Evolutionary conservation across 2,797 vertebrate genomes (phyloP).

Genomic region (Sebastes nivosus): DNA sequence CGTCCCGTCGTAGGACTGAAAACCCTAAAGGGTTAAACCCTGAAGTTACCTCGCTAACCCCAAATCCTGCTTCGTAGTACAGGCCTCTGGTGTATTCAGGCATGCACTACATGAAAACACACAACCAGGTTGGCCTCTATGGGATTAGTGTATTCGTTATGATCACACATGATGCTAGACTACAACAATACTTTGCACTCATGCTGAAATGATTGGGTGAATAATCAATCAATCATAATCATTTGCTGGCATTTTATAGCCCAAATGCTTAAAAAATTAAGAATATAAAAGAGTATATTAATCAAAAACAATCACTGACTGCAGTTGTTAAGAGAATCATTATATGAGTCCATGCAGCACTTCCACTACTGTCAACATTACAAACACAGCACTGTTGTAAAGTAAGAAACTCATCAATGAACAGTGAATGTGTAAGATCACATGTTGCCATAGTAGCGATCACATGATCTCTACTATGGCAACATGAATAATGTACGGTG

Average conservation of each 20-base stretch:
- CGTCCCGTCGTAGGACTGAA: too few relatives aligned
- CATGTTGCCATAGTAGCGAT: neutral
- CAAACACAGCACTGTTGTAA: neutral
- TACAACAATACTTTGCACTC: neutral
- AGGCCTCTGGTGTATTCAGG: too few relatives aligned
- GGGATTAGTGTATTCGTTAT: slow-evolving; percentile 42
- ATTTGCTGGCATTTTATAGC: neutral
- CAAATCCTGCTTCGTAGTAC: too few relatives aligned
- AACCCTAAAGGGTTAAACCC: too few relatives aligned
- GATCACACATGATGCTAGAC: neutral
- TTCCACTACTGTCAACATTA: neutral
- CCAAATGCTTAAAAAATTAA: neutral
- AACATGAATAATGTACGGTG: slow-evolving; percentile 41
- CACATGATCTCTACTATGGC: slow-evolving; percentile 20
- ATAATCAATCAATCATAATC: neutral
- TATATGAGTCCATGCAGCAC: neutral
- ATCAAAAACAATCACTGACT: neutral
- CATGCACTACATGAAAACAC: slow-evolving; percentile 13
- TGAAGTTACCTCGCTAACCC: too few relatives aligned
- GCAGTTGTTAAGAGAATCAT: neutral
- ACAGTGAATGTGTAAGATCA: neutral
- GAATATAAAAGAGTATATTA: neutral
- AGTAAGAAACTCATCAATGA: neutral
- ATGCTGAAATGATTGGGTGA: neutral
- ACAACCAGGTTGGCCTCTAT: slow-evolving; percentile 38